Evolutionary conservation across 1,140 invertebrate species (phyloP).

Genomic region (Theocolax elegans): DNA sequence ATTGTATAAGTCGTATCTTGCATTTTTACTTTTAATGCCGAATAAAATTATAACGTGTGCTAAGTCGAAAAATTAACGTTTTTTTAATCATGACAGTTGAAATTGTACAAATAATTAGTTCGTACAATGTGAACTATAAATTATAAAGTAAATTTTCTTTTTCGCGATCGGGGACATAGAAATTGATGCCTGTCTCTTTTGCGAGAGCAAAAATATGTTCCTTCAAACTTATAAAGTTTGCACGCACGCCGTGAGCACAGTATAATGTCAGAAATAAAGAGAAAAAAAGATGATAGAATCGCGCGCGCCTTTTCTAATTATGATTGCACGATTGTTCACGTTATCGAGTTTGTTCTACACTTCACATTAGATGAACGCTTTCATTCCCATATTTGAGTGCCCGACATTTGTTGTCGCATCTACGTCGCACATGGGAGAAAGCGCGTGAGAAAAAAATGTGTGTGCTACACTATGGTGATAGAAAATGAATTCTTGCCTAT

Average conservation of each 20-base stretch:
- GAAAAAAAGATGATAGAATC: neutral
- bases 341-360: conserved; percentile 22
- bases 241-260: conserved; percentile 6
- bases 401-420: neutral
- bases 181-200: conserved; percentile 12
- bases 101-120: conserved; percentile 37
- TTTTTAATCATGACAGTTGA: conserved; percentile 27
- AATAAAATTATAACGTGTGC: conserved; percentile 13
- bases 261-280: conserved; percentile 13
- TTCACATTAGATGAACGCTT: conserved; percentile 10
- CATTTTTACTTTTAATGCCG: conserved; percentile 23
- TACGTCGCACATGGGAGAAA: neutral
- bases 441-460: neutral
- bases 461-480: conserved; percentile 16
- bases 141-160: conserved; percentile 15
- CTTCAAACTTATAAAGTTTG: conserved; percentile 32
- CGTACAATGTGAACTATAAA: neutral
- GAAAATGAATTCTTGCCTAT: neutral
- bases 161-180: neutral
- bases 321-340: conserved; percentile 8
- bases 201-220: conserved; percentile 37
- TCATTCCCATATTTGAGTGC: neutral
- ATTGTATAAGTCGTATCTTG: conserved; percentile 2
- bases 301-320: conserved; percentile 1
- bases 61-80: conserved; percentile 6